Conservation (phyloP, 2,797 vertebrate species). For the Ptychobarbus kaznakovi region DNA sequence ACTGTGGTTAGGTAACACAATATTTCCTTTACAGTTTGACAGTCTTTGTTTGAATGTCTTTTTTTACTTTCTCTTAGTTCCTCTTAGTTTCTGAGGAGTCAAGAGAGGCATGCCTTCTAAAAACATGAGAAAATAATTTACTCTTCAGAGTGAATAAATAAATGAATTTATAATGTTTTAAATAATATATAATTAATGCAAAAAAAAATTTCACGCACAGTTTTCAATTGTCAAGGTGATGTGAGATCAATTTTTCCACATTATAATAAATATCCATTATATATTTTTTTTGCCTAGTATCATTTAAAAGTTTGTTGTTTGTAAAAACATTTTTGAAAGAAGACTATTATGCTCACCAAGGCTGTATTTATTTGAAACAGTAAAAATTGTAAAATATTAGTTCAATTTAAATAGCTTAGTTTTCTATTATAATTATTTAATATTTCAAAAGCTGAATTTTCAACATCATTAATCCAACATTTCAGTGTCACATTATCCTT, state of each 20-base stretch:
- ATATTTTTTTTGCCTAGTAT: too few relatives aligned
- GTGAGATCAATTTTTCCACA: neutral
- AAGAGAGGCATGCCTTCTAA: neutral
- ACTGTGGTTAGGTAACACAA: neutral
- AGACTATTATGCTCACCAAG: neutral
- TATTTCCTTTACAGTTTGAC: constrained; percentile 21
- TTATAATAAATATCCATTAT: neutral
- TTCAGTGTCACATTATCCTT: neutral
- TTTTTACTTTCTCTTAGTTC: neutral
- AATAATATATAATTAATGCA: neutral
- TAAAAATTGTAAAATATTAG: neutral
- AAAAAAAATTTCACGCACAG: neutral
- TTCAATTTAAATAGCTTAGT: neutral
- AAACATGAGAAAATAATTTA: constrained; percentile 5
- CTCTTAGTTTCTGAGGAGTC: neutral
- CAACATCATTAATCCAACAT: neutral
- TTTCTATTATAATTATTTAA: neutral
- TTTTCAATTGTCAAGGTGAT: neutral
- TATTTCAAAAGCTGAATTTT: neutral
- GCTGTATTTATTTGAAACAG: neutral
- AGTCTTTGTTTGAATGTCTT: neutral
- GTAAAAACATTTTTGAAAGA: neutral
- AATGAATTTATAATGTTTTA: neutral
- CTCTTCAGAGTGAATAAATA: neutral
- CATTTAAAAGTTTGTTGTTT: neutral